Percentiles rank a stretch among this genome's conserved stretches.
Evolutionary conservation across 2,888 invertebrate genomes (phyloP).

Genomic region (Resseliella maxima): DNA sequence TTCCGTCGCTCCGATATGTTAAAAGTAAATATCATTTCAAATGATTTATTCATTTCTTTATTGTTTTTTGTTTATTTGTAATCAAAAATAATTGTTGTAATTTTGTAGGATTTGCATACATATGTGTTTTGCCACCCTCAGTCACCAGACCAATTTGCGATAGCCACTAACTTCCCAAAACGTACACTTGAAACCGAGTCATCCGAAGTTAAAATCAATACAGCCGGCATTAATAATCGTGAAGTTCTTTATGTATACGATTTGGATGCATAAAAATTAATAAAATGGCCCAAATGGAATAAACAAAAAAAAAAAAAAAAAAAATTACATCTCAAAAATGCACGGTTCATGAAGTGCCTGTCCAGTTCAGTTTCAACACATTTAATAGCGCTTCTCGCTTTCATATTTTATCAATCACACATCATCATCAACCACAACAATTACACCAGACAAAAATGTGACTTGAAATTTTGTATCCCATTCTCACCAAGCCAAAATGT

Average conservation of each 20-base stretch:
- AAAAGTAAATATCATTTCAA: slow-evolving; percentile 73
- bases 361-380: background rate
- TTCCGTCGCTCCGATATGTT: slow-evolving; percentile 85
- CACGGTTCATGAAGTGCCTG: background rate
- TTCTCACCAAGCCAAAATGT: background rate
- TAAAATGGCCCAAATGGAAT: background rate
- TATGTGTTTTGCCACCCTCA: slow-evolving; percentile 95
- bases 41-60: slow-evolving; percentile 70
- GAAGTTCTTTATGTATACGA: slow-evolving; percentile 96
- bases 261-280: slow-evolving; percentile 78
- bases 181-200: slow-evolving; percentile 74
- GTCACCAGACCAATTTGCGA: slow-evolving; percentile 93
- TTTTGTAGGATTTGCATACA: slow-evolving; percentile 87
- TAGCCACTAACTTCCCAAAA: slow-evolving; percentile 95
- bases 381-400: background rate
- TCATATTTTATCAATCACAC: background rate
- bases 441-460: background rate
- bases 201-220: slow-evolving; percentile 69
- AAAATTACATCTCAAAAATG: background rate
- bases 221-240: slow-evolving; percentile 86
- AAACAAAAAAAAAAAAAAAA: background rate
- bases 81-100: too few relatives aligned
- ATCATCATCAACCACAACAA: background rate
- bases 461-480: background rate
- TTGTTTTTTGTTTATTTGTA: slow-evolving; percentile 52